These are phyloP conservation scores for Anolis carolinensis DNA, from an alignment of 2,113 vertebrate genomes.

Conservation along the genomic window DNA sequence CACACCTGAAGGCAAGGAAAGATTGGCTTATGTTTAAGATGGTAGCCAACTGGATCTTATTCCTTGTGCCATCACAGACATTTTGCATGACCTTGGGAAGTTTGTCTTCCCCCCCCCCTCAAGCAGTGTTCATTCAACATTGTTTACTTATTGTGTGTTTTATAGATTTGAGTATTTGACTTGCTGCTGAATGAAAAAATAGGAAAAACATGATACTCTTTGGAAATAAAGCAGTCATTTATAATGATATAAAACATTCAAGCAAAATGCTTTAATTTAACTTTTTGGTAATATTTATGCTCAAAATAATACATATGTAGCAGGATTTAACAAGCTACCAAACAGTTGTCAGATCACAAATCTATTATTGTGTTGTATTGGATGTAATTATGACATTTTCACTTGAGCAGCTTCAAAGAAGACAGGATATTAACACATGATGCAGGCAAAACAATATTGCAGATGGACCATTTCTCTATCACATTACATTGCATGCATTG, in stretches of 20 bases:
- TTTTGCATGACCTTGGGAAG: conserved; percentile 16
- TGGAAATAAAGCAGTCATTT: not conserved
- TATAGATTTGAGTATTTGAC: not conserved
- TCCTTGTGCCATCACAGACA: not conserved
- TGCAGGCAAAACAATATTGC: no score
- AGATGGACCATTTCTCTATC: no score
- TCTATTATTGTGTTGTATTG: not conserved
- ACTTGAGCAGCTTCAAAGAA: not conserved
- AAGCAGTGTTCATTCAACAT: not conserved
- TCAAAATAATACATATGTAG: not conserved
- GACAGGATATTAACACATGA: not conserved
- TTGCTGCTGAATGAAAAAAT: not conserved
- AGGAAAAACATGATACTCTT: not conserved
- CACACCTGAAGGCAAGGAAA: not conserved
- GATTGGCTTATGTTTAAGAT: not conserved
- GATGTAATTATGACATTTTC: not conserved
- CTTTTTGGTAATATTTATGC: not conserved
- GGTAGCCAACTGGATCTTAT: not conserved
- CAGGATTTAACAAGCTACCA: not conserved
- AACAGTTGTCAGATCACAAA: not conserved
- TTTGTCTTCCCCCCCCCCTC: not conserved
- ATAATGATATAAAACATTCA: not conserved
- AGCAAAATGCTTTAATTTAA: not conserved
- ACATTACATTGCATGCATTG: no score
- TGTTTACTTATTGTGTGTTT: not conserved